Evolutionary conservation across 2,888 invertebrate genomes (phyloP), one percentile per base, ranked within the genome.

Genomic region (Elysia crispata): DNA sequence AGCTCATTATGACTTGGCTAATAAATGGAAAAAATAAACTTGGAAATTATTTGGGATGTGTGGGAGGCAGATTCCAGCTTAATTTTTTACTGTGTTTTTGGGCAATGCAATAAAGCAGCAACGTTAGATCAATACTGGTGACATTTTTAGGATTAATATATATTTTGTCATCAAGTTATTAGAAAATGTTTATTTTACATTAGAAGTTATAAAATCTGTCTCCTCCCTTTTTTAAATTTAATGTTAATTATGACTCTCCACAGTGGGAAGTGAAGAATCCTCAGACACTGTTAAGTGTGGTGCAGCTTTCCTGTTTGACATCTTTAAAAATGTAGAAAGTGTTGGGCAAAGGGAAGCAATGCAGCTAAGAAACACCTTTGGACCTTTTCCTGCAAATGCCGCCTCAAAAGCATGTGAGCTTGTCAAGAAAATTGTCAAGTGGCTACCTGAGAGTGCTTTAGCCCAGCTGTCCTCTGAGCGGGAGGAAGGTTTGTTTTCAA

Each of bases 321-420:
- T 88, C 3, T 91, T 91, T 77, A 86, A 87, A 74, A 83, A 83
- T 50, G 85, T 86, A 0, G 84, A 86, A 23, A 86, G 81, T 64
- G 89, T 91, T 33, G 86, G 88, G 3, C 86, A 87, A 50, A 83
- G 84, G 67, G 88, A 89, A 74, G 88, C 90, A 0, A 80, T 82
- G 15, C 87, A 83, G 70, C 81, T 91, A 28, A 86, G 88, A 6
- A 86, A 85, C 64, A 87, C 89, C 8, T 91, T 91, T 86, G 91
- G 91, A 50, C 91, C 90, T 13, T 90, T 90, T 78, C 90, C 91
- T 25, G 90, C 91, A 15, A 83, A 86, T 8, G 88, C 87, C 28
- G 91, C 91, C 23, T 88, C 89, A 6, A 89, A 89, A 81, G 89
- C 89, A 1, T 90, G 90, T 81, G 74, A 84, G 50, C 78, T 87